Conservation (phyloP, 2,113 vertebrate species). For the Harpagus bidentatus region DNA sequence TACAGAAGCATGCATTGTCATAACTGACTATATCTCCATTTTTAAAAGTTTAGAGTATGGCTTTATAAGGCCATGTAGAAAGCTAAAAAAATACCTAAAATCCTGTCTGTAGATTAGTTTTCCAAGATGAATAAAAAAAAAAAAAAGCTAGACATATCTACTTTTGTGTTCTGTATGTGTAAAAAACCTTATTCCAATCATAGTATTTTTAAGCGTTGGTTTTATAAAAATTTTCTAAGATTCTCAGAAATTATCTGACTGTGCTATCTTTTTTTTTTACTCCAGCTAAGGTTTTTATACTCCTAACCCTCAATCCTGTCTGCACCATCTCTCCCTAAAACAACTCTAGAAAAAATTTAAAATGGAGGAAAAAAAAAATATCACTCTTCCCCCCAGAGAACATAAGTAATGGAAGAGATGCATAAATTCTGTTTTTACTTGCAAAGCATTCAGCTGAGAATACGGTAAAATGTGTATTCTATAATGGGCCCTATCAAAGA, state of each 20-base stretch:
- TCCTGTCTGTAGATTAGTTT: background rate
- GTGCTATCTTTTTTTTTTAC: background rate
- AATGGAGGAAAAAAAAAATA: background rate
- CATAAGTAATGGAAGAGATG: background rate
- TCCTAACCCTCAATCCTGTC: background rate
- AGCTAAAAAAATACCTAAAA: background rate
- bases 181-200: background rate
- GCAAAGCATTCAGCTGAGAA: background rate
- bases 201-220: background rate
- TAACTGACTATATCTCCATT: background rate
- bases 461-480: background rate
- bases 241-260: background rate
- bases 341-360: background rate
- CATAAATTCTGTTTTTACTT: background rate
- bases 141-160: background rate
- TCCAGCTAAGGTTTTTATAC: background rate
- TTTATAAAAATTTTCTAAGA: background rate
- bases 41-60: fast-evolving
- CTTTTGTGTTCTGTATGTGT: background rate
- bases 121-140: background rate
- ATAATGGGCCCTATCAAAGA: background rate
- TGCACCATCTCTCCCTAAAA: background rate
- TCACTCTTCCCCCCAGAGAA: background rate
- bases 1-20: background rate
- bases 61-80: background rate